Evolutionary conservation across 2,888 invertebrate species (phyloP).

Genomic region (Sarcophaga carnaria): DNA sequence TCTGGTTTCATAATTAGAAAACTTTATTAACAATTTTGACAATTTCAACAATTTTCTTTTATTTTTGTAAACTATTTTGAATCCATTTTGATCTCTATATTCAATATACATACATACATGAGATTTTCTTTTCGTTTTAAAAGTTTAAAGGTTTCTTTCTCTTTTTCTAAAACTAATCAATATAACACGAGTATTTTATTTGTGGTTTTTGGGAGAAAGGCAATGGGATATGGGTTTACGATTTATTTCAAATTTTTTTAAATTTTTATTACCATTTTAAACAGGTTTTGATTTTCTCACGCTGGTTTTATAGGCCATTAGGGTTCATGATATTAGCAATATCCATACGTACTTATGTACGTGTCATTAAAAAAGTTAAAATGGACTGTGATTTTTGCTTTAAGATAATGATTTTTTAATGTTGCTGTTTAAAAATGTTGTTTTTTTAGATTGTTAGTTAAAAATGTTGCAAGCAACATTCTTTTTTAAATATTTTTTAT

Average conservation of each 20-base stretch:
- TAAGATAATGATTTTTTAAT: background rate
- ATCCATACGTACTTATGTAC: too few relatives aligned
- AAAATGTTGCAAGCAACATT: background rate
- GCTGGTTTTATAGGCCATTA: slow-evolving; percentile 41
- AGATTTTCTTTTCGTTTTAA: background rate
- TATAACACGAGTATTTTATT: background rate
- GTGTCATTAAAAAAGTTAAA: background rate
- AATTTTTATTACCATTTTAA: slow-evolving; percentile 10
- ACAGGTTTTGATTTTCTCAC: slow-evolving; percentile 64
- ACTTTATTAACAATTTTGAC: too few relatives aligned
- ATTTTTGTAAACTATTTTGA: slow-evolving; percentile 10
- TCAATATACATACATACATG: background rate
- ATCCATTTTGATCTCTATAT: background rate
- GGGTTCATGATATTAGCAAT: background rate
- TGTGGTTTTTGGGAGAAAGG: slow-evolving; percentile 43
- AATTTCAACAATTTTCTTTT: background rate
- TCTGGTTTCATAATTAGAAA: background rate
- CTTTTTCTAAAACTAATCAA: slow-evolving; percentile 1
- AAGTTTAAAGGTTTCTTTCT: slow-evolving; percentile 33
- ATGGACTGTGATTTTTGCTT: background rate
- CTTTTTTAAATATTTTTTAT: background rate
- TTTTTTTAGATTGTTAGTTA: background rate
- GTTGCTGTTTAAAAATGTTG: background rate
- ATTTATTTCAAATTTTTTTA: background rate
- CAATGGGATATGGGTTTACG: slow-evolving; percentile 15